Evolutionary conservation across 2,113 vertebrate species (phyloP).

Genomic region (Rhea pennata): DNA sequence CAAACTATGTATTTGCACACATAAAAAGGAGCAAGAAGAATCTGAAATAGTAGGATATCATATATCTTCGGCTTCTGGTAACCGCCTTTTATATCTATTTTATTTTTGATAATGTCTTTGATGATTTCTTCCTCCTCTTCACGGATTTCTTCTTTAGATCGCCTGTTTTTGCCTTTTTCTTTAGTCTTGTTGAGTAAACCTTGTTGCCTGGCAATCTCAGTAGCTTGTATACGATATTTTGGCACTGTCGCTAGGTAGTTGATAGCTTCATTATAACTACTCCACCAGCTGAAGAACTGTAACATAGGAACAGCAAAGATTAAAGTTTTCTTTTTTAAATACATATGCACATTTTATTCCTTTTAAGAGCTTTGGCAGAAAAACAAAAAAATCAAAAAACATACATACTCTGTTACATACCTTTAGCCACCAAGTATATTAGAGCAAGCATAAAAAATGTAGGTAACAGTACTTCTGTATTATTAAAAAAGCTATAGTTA

Average conservation of each 20-base stretch:
- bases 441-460: not conserved
- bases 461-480: not conserved
- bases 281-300: constrained; percentile 99
- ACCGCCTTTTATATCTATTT: constrained; percentile 97
- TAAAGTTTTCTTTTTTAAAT: not conserved
- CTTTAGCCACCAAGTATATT: not conserved
- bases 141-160: constrained; percentile 93
- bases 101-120: constrained; percentile 96
- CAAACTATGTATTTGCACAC: constrained; percentile 85
- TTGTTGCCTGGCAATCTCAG: constrained; percentile 92
- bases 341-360: not conserved
- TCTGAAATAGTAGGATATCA: constrained; percentile 93
- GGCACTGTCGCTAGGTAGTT: constrained; percentile 93
- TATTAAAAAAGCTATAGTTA: not conserved
- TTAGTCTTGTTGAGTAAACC: constrained; percentile 91
- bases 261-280: constrained; percentile 96
- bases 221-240: constrained; percentile 95
- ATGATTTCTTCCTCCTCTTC: constrained; percentile 97
- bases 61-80: constrained; percentile 94
- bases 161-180: constrained; percentile 93
- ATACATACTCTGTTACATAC: not conserved
- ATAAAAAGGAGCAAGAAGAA: constrained; percentile 89
- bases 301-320: constrained; percentile 56
- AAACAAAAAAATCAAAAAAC: not conserved
- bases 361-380: not conserved